Evolutionary conservation across 2,113 vertebrate genomes (phyloP).

Genomic region (Crotalus helleri): DNA sequence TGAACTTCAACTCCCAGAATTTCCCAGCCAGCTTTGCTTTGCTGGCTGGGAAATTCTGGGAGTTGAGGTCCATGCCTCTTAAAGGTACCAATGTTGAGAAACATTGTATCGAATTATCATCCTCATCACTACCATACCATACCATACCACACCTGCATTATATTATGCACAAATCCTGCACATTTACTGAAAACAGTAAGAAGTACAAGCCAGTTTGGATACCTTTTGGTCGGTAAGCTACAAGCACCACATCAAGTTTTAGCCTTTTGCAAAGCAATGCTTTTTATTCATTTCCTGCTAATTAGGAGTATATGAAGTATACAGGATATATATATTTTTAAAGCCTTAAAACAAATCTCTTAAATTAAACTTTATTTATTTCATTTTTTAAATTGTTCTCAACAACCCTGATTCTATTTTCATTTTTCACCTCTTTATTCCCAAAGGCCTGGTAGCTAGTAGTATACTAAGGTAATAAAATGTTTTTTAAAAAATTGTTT

Average conservation of each 20-base stretch:
- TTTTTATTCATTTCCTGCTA: background rate
- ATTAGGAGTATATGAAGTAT: background rate
- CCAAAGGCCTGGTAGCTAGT: background rate
- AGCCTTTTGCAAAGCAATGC: background rate
- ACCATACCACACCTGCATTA: background rate
- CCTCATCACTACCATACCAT: background rate
- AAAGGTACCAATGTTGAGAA: too few relatives aligned
- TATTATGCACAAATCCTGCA: background rate
- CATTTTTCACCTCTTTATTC: background rate
- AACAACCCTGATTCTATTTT: background rate
- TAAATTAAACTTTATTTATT: background rate
- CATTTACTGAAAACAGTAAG: background rate
- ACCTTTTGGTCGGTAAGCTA: background rate
- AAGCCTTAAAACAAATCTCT: background rate
- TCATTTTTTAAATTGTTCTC: background rate
- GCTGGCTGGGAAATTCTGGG: too few relatives aligned
- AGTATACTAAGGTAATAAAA: background rate
- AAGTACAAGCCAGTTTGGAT: background rate
- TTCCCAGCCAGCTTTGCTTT: too few relatives aligned
- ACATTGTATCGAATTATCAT: background rate
- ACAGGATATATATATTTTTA: background rate
- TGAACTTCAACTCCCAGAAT: too few relatives aligned
- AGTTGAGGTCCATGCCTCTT: too few relatives aligned
- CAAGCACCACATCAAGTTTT: background rate
- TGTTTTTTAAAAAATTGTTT: background rate